Conservation (phyloP, 2,888 invertebrate species). For the Drosophila gaucha region DNA sequence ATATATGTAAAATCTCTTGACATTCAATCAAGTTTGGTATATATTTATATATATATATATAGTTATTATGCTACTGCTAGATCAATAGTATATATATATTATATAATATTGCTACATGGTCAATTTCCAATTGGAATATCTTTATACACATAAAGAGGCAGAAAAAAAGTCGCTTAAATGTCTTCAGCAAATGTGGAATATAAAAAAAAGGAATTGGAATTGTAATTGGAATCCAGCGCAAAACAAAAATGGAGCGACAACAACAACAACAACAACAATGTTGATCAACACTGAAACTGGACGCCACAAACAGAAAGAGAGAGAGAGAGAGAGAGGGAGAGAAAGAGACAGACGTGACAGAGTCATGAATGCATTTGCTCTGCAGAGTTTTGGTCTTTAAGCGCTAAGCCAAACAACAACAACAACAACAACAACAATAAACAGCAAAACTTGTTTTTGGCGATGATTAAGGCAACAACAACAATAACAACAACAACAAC, state of each 20-base stretch:
- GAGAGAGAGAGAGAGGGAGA: not conserved
- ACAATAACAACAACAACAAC: constrained; percentile 13
- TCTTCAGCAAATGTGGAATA: no score
- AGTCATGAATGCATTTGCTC: constrained; percentile 7
- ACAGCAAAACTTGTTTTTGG: constrained; percentile 65
- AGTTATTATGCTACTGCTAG: no score
- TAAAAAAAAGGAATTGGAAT: not conserved
- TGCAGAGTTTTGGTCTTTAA: constrained; percentile 39
- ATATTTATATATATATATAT: no score
- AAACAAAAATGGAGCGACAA: constrained; percentile 56
- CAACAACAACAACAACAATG: constrained; percentile 19
- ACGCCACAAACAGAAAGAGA: not conserved
- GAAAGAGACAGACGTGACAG: not conserved
- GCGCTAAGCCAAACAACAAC: constrained; percentile 46
- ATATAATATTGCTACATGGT: not conserved
- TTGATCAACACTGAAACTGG: constrained; percentile 22
- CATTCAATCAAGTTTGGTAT: no score
- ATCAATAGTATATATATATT: not conserved
- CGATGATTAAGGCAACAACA: constrained; percentile 65
- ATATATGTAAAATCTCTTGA: no score
- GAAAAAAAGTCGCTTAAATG: no score
- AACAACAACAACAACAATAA: constrained; percentile 40
- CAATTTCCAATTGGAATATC: not conserved
- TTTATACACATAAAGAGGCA: no score
- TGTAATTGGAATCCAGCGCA: constrained; percentile 26